Evolutionary conservation across 2,888 invertebrate species (phyloP).

Genomic region (Candidula unifasciata): DNA sequence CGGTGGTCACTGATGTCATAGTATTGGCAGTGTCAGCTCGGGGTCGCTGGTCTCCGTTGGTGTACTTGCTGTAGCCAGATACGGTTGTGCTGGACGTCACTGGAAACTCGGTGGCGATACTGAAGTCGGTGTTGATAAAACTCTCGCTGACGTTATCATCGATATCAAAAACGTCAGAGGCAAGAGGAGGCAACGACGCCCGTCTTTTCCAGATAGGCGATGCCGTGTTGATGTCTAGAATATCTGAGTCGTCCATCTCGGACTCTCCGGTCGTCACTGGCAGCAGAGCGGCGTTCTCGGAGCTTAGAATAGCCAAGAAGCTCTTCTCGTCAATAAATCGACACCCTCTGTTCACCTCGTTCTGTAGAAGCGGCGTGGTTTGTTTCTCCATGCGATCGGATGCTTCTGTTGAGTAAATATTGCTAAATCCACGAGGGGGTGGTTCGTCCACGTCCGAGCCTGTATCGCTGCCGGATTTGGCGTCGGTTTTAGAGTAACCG

Average conservation of each 20-base stretch:
- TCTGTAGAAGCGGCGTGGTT: conserved; percentile 58
- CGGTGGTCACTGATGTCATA: conserved; percentile 25
- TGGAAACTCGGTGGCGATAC: conserved; percentile 18
- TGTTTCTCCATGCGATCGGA: conserved; percentile 50
- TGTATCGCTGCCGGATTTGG: conserved; percentile 41
- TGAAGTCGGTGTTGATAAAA: conserved; percentile 9
- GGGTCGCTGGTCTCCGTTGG: conserved; percentile 14
- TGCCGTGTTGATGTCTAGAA: conserved; percentile 42
- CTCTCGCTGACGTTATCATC: conserved; percentile 41
- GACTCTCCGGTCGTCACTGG: conserved; percentile 30
- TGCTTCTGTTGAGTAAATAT: conserved; percentile 43
- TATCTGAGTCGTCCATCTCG: conserved; percentile 72
- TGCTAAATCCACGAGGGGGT: conserved; percentile 48
- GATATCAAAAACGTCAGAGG: conserved; percentile 51
- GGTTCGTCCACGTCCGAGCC: conserved; percentile 47
- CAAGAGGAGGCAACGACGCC: conserved; percentile 52
- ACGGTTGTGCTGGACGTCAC: background rate
- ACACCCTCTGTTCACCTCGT: conserved; percentile 66
- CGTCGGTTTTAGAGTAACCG: conserved; percentile 38
- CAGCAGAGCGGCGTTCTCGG: conserved; percentile 36
- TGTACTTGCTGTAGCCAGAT: conserved; percentile 32
- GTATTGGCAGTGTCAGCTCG: conserved; percentile 37
- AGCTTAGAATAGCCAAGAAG: conserved; percentile 68
- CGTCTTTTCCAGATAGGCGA: conserved; percentile 58
- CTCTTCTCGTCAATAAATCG: conserved; percentile 76